Conservation (phyloP, 2,113 vertebrate genomes). For the Elephantulus edwardii region DNA sequence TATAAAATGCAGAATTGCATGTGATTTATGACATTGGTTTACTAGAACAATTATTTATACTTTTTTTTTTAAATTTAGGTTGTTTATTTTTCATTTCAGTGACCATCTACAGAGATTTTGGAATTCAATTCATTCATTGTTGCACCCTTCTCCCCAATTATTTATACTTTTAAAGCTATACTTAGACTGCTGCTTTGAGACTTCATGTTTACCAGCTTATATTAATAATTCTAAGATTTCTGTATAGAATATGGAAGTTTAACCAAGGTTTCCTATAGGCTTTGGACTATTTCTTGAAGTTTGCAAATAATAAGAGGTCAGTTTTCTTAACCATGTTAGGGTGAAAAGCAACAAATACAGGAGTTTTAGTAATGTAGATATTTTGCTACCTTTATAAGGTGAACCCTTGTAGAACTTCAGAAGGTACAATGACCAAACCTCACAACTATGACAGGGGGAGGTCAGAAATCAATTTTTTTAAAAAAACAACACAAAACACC, state of each 20-base stretch:
- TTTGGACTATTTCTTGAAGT: constrained; percentile 35
- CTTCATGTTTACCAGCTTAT: not conserved
- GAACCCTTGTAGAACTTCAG: not conserved
- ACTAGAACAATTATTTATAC: no score
- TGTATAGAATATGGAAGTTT: not conserved
- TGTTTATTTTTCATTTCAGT: no score
- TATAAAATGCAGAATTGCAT: not conserved
- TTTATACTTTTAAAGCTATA: no score
- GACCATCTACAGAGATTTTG: no score
- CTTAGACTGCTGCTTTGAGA: not conserved
- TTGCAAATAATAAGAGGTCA: not conserved
- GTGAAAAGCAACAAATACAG: not conserved
- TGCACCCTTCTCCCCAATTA: no score
- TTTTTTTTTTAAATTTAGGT: no score
- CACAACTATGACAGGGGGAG: not conserved
- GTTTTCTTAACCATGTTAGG: not conserved
- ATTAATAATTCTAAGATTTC: not conserved
- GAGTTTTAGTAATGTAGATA: not conserved
- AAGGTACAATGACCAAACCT: not conserved
- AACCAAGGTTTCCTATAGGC: not conserved
- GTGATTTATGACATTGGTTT: not conserved
- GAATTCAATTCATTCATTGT: no score
- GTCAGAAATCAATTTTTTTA: no score
- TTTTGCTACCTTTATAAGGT: not conserved
- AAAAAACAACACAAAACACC: no score